Evolutionary conservation across 1,140 invertebrate genomes (phyloP).

Genomic region (Drosophila murphyi): DNA sequence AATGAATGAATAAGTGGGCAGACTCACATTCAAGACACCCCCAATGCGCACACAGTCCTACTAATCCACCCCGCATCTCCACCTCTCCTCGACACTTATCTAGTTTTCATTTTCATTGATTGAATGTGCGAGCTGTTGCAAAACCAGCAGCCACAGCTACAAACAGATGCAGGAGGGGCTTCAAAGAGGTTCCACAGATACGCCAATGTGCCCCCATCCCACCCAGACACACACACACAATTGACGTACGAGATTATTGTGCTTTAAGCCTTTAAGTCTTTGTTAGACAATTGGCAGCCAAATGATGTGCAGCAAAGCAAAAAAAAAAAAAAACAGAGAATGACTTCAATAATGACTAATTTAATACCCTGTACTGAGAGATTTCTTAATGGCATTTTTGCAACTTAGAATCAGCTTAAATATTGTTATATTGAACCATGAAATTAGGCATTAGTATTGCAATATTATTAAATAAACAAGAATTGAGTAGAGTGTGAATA

Average conservation of each 20-base stretch:
- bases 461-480: too few relatives aligned
- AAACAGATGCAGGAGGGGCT: not conserved
- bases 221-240: conserved; percentile 29
- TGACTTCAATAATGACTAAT: not conserved
- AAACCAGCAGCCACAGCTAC: conserved; percentile 18
- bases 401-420: too few relatives aligned
- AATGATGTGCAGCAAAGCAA: conserved; percentile 25
- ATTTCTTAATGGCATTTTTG: too few relatives aligned
- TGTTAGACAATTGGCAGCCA: conserved; percentile 76
- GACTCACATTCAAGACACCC: conserved; percentile 25
- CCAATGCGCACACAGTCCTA: not conserved
- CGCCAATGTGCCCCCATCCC: not conserved
- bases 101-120: conserved; percentile 78
- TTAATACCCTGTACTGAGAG: not conserved
- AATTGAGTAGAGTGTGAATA: too few relatives aligned
- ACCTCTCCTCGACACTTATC: conserved; percentile 15
- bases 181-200: conserved; percentile 6
- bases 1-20: conserved; percentile 78
- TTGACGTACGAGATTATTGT: conserved; percentile 69
- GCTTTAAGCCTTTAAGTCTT: conserved; percentile 82
- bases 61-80: not conserved
- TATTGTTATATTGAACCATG: too few relatives aligned
- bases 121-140: conserved; percentile 59
- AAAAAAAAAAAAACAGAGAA: conserved; percentile 4
- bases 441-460: too few relatives aligned